Evolutionary conservation across 2,888 invertebrate species (phyloP).

Genomic region (Andrena hattorfiana): DNA sequence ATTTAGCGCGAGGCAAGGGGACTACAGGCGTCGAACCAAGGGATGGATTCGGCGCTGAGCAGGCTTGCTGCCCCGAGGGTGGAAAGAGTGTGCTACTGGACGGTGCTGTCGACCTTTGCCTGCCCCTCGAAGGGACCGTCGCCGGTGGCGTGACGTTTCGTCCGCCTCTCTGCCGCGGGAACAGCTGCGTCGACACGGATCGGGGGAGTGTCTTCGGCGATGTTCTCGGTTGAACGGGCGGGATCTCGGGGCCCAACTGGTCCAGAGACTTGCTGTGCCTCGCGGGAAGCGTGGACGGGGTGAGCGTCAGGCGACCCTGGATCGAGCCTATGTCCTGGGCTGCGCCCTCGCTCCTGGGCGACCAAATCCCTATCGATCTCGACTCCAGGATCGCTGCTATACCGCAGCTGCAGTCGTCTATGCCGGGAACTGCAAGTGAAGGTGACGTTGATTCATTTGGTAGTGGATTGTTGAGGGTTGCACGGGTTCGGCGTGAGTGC

Average conservation of each 20-base stretch:
- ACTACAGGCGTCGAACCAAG: constrained; percentile 80
- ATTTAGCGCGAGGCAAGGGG: constrained; percentile 83
- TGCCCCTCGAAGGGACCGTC: constrained; percentile 78
- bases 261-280: constrained; percentile 94
- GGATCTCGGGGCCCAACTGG: constrained; percentile 88
- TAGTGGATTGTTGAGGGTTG: neutral
- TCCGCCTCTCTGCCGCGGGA: constrained; percentile 75
- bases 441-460: neutral
- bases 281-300: constrained; percentile 88
- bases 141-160: constrained; percentile 79
- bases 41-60: constrained; percentile 84
- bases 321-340: constrained; percentile 84
- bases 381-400: constrained; percentile 89
- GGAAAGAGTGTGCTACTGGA: constrained; percentile 78
- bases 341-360: constrained; percentile 84
- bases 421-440: constrained; percentile 76
- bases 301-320: constrained; percentile 89
- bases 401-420: constrained; percentile 90
- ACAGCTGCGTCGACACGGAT: constrained; percentile 85
- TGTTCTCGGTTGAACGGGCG: constrained; percentile 78
- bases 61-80: constrained; percentile 80
- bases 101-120: constrained; percentile 76
- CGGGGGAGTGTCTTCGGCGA: constrained; percentile 82
- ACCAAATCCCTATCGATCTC: constrained; percentile 88
- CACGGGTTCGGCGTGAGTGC: neutral